Conservation (phyloP, 2,797 vertebrate genomes). For the Schizothorax lantsangensis region DNA sequence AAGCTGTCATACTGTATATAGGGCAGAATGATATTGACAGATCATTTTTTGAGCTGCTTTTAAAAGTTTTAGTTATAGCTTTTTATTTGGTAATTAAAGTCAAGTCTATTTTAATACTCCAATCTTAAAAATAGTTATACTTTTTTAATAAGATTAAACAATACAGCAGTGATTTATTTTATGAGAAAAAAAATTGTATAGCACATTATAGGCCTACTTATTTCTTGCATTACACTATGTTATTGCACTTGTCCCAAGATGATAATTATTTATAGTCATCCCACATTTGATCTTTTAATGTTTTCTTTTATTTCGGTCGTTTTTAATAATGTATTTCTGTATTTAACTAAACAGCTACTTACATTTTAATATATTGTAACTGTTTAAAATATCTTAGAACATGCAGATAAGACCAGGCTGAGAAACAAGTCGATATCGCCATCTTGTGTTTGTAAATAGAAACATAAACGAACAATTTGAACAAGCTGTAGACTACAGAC, state of each 20-base stretch:
- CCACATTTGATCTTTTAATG: background rate
- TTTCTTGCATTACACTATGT: background rate
- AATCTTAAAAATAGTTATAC: background rate
- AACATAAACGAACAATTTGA: background rate
- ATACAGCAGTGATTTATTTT: background rate
- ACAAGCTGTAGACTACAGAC: background rate
- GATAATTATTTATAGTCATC: background rate
- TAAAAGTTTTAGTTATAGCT: background rate
- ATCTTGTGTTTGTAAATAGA: constrained; percentile 16
- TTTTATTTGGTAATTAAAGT: background rate
- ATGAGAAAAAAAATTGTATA: background rate
- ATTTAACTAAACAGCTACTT: background rate
- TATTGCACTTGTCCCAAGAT: background rate
- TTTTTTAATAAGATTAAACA: background rate
- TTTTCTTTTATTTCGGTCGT: background rate
- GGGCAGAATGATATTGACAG: background rate
- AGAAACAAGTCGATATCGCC: background rate
- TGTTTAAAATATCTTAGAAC: background rate
- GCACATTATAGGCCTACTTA: background rate
- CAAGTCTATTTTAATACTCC: background rate
- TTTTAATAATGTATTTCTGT: background rate
- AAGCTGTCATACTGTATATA: background rate
- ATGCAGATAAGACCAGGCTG: background rate
- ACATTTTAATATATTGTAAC: background rate
- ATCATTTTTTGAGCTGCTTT: background rate